Evolutionary conservation across 92 coral and sea anemone species (phyloP), one percentile per base, ranked within the genome.

Genomic region (Muricea muricata): DNA sequence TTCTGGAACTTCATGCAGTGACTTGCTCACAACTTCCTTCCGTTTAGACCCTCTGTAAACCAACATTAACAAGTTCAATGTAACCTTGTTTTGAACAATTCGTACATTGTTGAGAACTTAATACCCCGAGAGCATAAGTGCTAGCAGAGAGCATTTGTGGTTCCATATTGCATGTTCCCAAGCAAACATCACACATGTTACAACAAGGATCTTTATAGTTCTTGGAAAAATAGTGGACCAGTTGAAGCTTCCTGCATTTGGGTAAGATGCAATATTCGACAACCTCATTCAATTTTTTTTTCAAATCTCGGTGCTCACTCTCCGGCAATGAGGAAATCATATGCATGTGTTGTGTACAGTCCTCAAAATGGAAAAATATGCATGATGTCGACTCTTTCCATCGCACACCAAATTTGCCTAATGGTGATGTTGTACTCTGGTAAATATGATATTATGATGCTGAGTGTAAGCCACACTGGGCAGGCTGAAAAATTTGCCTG

Each of bases 41-140:
- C 89, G 52, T 50, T 50, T 89, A 12, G 90, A 84, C 41, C 87
- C 90, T 26, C 87, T 80, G 79, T 76, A 89, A 21, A 87, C 81
- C 34, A 61, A 79, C 14, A 37, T 50, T 47, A 86, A 73, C 74
- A 48, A 75, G 79, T 79, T 79, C 41, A 74, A 32, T 18, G 77
- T 89, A 20, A 89, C 73, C 47, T 84, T 30, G 8, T 33, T 25
- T 10, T 89, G 82, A 8, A 89, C 6, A 23, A 66, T 57, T 73
- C 73, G 82, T 89, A 89, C 56, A 18, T 73, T 60, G 17, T 89
- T 72, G 2, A 89, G 66, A 89, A 45, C 65, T 89, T 66, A 85
- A 6, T 18, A 85, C 56, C 32, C 73, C 47, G 3, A 85, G 67
- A 11, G 89, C 92, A 70, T 89, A 83, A 39, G 52, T 81, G 23